These are phyloP conservation scores for Boloria selene DNA, from an alignment of 2,888 invertebrate genomes.

Conservation along the genomic window DNA sequence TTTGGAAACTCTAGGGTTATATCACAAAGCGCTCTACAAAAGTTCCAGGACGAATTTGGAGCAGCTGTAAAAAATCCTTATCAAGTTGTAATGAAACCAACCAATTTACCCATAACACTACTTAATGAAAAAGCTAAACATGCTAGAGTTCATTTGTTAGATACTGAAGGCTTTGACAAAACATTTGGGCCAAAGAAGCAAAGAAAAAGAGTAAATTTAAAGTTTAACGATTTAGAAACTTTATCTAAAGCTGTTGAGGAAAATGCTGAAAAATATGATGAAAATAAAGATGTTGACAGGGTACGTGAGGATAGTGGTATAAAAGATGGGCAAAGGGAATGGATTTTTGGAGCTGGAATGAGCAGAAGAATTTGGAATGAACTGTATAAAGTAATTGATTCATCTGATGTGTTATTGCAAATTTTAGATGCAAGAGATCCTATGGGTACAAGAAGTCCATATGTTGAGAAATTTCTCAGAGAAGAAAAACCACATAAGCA, in stretches of 20 bases:
- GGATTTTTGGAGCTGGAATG: conserved; percentile 97
- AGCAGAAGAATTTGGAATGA: conserved; percentile 99
- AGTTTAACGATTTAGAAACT: conserved; percentile 89
- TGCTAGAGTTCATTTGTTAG: conserved; percentile 95
- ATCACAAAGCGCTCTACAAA: conserved; percentile 93
- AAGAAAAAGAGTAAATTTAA: conserved; percentile 93
- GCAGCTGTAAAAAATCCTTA: conserved; percentile 97
- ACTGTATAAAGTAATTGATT: conserved; percentile 98
- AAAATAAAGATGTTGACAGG: conserved; percentile 91
- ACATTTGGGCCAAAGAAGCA: conserved; percentile 98
- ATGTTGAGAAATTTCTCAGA: conserved; percentile 94
- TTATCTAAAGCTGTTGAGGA: conserved; percentile 88
- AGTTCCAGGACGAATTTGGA: conserved; percentile 96
- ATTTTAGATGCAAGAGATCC: conserved; percentile 99
- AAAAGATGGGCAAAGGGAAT: conserved; percentile 91
- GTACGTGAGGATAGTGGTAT: conserved; percentile 91
- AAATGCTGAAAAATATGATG: conserved; percentile 89
- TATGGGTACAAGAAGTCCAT: conserved; percentile 95
- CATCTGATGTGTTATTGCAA: conserved; percentile 98
- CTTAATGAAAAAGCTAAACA: conserved; percentile 96
- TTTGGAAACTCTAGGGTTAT: conserved; percentile 99
- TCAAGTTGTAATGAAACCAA: conserved; percentile 98
- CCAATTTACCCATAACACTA: conserved; percentile 95
- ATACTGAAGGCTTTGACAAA: conserved; percentile 96
- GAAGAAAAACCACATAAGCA: conserved; percentile 99